Conservation (phyloP, 1,140 invertebrate species). For the Parapsyche elsis region DNA sequence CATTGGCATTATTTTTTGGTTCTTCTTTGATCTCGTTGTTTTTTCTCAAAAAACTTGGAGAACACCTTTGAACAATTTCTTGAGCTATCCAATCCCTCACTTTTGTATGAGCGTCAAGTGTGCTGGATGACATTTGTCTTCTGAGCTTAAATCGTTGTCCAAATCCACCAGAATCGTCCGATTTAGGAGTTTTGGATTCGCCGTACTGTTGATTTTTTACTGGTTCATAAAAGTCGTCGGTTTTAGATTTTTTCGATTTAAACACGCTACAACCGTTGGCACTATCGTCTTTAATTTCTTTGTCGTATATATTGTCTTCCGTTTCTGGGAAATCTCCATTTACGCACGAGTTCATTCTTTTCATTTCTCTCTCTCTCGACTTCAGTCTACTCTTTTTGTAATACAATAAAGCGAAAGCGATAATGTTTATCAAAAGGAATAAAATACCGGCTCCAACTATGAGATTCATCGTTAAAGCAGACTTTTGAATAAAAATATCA, state of each 20-base stretch:
- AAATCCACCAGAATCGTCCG: constrained; percentile 68
- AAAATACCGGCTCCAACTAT: constrained; percentile 81
- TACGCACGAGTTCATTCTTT: constrained; percentile 59
- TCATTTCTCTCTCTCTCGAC: constrained; percentile 66
- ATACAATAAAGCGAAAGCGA: constrained; percentile 80
- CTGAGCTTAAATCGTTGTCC: constrained; percentile 73
- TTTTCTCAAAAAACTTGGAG: constrained; percentile 73
- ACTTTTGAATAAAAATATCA: constrained; percentile 61
- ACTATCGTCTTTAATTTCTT: constrained; percentile 63
- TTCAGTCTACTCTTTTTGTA: constrained; percentile 75
- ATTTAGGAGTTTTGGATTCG: constrained; percentile 73
- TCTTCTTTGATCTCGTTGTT: constrained; percentile 62
- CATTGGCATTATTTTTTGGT: constrained; percentile 20
- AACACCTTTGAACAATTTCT: constrained; percentile 77
- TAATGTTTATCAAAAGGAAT: constrained; percentile 86
- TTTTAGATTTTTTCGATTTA: constrained; percentile 64
- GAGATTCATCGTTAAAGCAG: constrained; percentile 73
- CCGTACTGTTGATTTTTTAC: constrained; percentile 61
- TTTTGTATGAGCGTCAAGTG: constrained; percentile 85
- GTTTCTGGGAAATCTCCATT: constrained; percentile 56
- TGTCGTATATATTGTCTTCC: constrained; percentile 63
- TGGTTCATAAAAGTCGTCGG: constrained; percentile 70
- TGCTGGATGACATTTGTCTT: constrained; percentile 79
- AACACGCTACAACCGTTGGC: constrained; percentile 69
- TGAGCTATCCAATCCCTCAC: constrained; percentile 86